phyloP scores from a whole-genome alignment of 2,113 vertebrate genomes.

The Antechinus flavipes region DNA sequence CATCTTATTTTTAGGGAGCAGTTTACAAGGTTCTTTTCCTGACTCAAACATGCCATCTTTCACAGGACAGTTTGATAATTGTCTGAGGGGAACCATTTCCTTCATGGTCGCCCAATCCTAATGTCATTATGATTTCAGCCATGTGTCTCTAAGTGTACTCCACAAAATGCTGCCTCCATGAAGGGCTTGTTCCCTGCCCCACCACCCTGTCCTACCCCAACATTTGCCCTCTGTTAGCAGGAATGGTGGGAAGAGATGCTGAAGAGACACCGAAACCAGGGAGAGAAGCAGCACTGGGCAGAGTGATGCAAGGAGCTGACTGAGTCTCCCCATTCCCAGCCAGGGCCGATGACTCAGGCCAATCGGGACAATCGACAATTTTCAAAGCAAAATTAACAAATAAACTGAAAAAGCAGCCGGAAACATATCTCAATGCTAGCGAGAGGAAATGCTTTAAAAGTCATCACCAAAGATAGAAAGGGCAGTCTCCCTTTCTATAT shows the following conservation, averaged over 20 bases:
- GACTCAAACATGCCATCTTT: background rate
- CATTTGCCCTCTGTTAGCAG: background rate
- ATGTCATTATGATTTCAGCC: background rate
- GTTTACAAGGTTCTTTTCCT: background rate
- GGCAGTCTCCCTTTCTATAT: background rate
- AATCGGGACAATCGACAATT: background rate
- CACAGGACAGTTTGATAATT: background rate
- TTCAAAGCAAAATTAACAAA: background rate
- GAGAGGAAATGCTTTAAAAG: background rate
- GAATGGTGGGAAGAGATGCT: background rate
- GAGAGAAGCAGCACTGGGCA: background rate
- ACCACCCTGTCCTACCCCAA: background rate
- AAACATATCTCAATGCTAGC: background rate
- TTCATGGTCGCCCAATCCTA: background rate
- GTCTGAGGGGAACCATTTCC: background rate
- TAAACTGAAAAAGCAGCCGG: background rate
- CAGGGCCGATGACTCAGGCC: background rate
- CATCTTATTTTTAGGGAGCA: background rate
- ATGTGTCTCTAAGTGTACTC: background rate
- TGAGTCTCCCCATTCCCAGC: background rate
- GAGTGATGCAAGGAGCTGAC: background rate
- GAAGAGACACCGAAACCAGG: background rate
- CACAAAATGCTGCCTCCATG: background rate
- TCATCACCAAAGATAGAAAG: background rate
- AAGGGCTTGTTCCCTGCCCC: background rate